Conservation (phyloP, 2,888 invertebrate species). For the Sericinus montela region DNA sequence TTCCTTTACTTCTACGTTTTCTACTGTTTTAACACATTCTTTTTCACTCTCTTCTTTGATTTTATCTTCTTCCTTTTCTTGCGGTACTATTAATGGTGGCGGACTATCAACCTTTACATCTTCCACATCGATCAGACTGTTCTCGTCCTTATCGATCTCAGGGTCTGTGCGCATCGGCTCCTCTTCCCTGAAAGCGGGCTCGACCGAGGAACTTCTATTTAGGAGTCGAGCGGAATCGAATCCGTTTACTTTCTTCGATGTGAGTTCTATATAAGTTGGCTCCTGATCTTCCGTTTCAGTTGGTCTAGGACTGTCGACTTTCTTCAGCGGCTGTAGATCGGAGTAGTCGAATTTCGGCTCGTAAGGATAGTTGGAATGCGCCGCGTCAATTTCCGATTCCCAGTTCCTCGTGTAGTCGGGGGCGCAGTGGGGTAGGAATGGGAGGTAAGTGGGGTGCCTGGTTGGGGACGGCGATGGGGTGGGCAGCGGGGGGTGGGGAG, state of each 20-base stretch:
- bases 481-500: constrained; percentile 78
- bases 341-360: constrained; percentile 68
- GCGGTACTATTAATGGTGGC: constrained; percentile 31
- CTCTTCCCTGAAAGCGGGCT: constrained; percentile 64
- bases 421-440: constrained; percentile 63
- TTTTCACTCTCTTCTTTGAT: constrained; percentile 35
- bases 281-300: constrained; percentile 54
- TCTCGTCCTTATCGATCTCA: constrained; percentile 71
- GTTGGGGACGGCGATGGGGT: constrained; percentile 73
- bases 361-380: constrained; percentile 59
- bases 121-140: constrained; percentile 71
- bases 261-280: constrained; percentile 70
- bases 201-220: constrained; percentile 53
- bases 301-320: constrained; percentile 63
- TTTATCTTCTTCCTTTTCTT: constrained; percentile 35
- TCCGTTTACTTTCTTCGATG: constrained; percentile 57
- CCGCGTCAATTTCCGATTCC: constrained; percentile 76
- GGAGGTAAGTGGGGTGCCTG: constrained; percentile 63
- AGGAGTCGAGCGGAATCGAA: constrained; percentile 45
- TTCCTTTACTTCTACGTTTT: constrained; percentile 43
- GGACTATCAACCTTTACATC: constrained; percentile 63
- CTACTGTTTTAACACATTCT: constrained; percentile 50
- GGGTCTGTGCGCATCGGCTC: constrained; percentile 65
- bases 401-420: constrained; percentile 72
- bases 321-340: constrained; percentile 64